Conservation (phyloP, 2,797 vertebrate species). For the Mycteria americana region DNA sequence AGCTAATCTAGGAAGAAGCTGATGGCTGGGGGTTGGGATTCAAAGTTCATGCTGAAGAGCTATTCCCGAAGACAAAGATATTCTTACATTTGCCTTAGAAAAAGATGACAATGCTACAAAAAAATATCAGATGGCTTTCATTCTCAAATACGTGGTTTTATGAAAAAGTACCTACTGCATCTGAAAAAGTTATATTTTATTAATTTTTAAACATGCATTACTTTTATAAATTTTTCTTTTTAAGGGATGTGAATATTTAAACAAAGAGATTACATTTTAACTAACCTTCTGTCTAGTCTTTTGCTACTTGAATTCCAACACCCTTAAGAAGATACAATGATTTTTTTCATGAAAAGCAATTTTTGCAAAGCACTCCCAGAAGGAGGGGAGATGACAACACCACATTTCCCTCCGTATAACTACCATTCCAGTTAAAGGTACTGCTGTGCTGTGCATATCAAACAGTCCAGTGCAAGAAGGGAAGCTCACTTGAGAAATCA, state of each 20-base stretch:
- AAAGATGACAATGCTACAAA: slow-evolving; percentile 39
- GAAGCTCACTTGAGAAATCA: slow-evolving; percentile 44
- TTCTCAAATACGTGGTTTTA: background rate
- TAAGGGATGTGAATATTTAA: slow-evolving; percentile 40
- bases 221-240: slow-evolving; percentile 7
- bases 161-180: background rate
- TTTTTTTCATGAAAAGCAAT: slow-evolving; percentile 33
- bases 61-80: slow-evolving; percentile 59
- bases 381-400: background rate
- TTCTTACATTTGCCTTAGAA: slow-evolving; percentile 41
- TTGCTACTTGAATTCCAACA: slow-evolving; percentile 34
- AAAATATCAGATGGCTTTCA: slow-evolving; percentile 2
- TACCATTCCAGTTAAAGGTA: slow-evolving; percentile 12
- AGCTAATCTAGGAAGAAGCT: slow-evolving; percentile 73
- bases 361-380: slow-evolving; percentile 46
- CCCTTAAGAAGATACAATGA: background rate
- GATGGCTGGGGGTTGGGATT: slow-evolving; percentile 64
- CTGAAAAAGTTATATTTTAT: slow-evolving; percentile 26
- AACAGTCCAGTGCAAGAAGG: background rate
- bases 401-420: slow-evolving; percentile 25
- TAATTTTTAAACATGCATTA: background rate
- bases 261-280: slow-evolving; percentile 28
- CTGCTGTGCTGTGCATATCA: background rate
- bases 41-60: slow-evolving; percentile 52
- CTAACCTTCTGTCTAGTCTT: slow-evolving; percentile 31